Evolutionary conservation across 2,888 invertebrate genomes (phyloP).

Genomic region (Sinopyrophorus schimmeli): DNA sequence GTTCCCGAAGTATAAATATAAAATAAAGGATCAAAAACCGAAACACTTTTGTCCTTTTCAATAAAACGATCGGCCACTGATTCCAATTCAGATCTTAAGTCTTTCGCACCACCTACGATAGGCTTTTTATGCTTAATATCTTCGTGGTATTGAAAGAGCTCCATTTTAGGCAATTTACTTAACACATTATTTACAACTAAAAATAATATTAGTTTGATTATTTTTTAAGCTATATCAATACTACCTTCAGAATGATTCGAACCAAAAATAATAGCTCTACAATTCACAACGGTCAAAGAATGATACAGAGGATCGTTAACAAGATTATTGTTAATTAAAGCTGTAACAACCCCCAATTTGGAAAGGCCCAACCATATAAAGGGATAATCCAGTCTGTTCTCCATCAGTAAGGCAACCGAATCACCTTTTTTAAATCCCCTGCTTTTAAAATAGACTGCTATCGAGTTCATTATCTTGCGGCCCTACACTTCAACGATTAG

Average conservation of each 20-base stretch:
- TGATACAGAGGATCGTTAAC: slow-evolving; percentile 78
- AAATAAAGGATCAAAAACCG: slow-evolving; percentile 69
- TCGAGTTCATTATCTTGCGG: slow-evolving; percentile 79
- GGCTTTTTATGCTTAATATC: neutral
- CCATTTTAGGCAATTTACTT: neutral
- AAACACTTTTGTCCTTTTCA: no score
- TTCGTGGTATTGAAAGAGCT: neutral
- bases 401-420: slow-evolving; percentile 86
- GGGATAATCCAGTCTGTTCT: slow-evolving; percentile 84
- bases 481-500: slow-evolving; percentile 64
- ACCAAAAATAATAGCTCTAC: slow-evolving; percentile 79
- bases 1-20: slow-evolving; percentile 96
- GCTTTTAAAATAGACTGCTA: slow-evolving; percentile 74
- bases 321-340: slow-evolving; percentile 90
- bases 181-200: neutral
- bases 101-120: no score
- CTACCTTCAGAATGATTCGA: slow-evolving; percentile 52
- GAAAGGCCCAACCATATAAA: slow-evolving; percentile 90
- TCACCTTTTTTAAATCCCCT: slow-evolving; percentile 81
- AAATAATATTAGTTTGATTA: no score
- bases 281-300: slow-evolving; percentile 79
- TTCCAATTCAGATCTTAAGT: slow-evolving; percentile 6
- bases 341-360: slow-evolving; percentile 81
- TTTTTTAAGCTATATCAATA: slow-evolving; percentile 13
- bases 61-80: neutral